Evolutionary conservation across 2,888 invertebrate species (phyloP).

Genomic region (Caenorhabditis sp.): DNA sequence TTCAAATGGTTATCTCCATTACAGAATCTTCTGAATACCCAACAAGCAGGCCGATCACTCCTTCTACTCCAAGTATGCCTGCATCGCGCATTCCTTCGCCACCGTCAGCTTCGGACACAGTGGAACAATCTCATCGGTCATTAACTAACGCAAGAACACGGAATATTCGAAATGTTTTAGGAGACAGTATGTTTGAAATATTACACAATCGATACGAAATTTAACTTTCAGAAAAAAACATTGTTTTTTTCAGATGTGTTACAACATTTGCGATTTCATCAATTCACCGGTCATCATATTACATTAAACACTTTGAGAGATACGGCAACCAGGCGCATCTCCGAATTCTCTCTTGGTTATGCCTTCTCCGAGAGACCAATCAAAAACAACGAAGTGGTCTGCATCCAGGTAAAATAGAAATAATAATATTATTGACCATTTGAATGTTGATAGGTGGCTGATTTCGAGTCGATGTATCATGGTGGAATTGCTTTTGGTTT

Average conservation of each 20-base stretch:
- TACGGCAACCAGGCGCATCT: conserved; percentile 80
- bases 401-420: conserved; percentile 42
- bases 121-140: not conserved
- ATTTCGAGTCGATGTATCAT: conserved; percentile 80
- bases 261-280: conserved; percentile 40
- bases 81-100: conserved; percentile 4
- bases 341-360: conserved; percentile 87
- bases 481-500: conserved; percentile 91
- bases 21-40: not conserved
- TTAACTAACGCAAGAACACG: not conserved
- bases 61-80: no score
- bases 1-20: no score
- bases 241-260: conserved; percentile 11
- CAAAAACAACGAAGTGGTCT: conserved; percentile 81
- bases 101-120: not conserved
- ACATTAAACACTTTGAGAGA: conserved; percentile 81
- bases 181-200: not conserved
- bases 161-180: not conserved
- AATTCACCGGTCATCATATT: conserved; percentile 79
- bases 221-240: not conserved
- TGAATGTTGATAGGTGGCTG: conserved; percentile 26
- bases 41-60: not conserved
- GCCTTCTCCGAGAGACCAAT: conserved; percentile 90
- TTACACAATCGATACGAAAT: no score
- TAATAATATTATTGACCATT: not conserved